These are phyloP conservation scores for Epistrophe eligans DNA, from an alignment of 2,888 invertebrate genomes.

Conservation along the genomic window DNA sequence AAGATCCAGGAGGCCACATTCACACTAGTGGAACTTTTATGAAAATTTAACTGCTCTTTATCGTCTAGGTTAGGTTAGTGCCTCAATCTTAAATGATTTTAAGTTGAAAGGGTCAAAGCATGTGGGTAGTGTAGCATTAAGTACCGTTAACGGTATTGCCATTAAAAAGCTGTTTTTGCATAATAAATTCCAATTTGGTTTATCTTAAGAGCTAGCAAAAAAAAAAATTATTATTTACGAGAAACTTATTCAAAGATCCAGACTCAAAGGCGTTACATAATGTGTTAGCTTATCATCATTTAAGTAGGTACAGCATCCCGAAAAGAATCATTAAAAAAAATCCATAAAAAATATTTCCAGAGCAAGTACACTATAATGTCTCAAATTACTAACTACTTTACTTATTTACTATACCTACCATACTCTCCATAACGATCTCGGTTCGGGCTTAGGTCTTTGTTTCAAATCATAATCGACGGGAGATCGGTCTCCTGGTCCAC, in stretches of 20 bases:
- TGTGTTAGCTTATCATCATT: slow-evolving; percentile 12
- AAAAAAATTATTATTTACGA: background rate
- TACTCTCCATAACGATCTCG: slow-evolving; percentile 44
- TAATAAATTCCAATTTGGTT: background rate
- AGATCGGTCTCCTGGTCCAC: slow-evolving; percentile 72
- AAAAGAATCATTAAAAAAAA: slow-evolving; percentile 41
- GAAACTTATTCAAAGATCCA: background rate
- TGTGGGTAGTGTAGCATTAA: no score
- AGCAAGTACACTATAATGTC: slow-evolving; percentile 55
- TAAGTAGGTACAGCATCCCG: slow-evolving; percentile 12
- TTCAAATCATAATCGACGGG: slow-evolving; percentile 71
- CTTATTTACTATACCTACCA: slow-evolving; percentile 21
- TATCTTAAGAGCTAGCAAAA: no score
- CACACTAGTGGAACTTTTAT: no score
- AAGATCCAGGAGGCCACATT: no score
- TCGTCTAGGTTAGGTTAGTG: no score
- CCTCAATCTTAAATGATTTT: no score
- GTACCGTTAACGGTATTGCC: background rate
- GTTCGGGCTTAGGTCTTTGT: slow-evolving; percentile 46
- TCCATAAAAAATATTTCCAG: slow-evolving; percentile 43
- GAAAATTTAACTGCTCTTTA: no score
- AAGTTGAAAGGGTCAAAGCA: no score
- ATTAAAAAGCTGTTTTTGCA: background rate
- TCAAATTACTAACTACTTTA: slow-evolving; percentile 68
- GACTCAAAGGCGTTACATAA: slow-evolving; percentile 19